Evolutionary conservation across 1,140 invertebrate genomes (phyloP).

Genomic region (fruit fly (Drosophila melanogaster)): DNA sequence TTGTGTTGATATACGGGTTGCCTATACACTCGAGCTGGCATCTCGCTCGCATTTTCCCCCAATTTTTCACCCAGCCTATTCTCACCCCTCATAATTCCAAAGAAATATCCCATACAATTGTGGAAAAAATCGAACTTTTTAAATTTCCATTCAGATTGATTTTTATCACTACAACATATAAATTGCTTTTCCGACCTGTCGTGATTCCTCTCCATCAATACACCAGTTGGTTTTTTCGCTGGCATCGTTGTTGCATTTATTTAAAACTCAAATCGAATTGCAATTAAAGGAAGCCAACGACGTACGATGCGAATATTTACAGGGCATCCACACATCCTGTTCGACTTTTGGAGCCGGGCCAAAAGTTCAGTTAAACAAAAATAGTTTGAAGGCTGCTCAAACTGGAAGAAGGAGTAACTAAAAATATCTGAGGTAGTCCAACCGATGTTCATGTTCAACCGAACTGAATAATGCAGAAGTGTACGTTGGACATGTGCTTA

Average conservation of each 20-base stretch:
- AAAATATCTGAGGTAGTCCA: slow-evolving; percentile 36
- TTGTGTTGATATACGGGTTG: slow-evolving; percentile 33
- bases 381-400: slow-evolving; percentile 49
- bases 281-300: slow-evolving; percentile 60
- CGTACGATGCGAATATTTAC: slow-evolving; percentile 5
- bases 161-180: slow-evolving; percentile 6
- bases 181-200: slow-evolving; percentile 15
- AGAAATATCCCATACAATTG: slow-evolving; percentile 1
- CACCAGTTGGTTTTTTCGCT: not conserved
- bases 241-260: slow-evolving; percentile 30
- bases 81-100: not conserved
- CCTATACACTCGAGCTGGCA: not conserved
- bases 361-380: slow-evolving; percentile 63
- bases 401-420: not conserved
- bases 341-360: slow-evolving; percentile 10
- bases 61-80: not conserved
- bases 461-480: slow-evolving; percentile 61
- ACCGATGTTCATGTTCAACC: slow-evolving; percentile 37
- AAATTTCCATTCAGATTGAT: slow-evolving; percentile 6
- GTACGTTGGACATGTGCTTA: slow-evolving; percentile 15
- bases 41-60: not conserved
- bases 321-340: slow-evolving; percentile 9
- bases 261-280: slow-evolving; percentile 56
- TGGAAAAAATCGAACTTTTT: slow-evolving; percentile 16
- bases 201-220: slow-evolving; percentile 6